Evolutionary conservation across 2,888 invertebrate species (phyloP).

Genomic region (Acleris laterana): DNA sequence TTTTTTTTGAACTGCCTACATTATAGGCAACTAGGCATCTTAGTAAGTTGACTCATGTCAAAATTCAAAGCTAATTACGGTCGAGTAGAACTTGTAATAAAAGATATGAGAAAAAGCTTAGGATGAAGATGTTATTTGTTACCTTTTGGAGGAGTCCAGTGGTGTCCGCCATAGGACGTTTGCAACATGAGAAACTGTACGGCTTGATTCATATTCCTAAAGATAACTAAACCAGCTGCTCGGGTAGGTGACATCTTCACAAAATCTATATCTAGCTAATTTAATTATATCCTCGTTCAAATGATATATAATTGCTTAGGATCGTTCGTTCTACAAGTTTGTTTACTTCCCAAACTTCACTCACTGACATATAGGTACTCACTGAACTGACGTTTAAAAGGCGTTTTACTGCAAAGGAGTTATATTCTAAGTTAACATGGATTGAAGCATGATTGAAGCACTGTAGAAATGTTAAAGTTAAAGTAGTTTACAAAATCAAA

Average conservation of each 20-base stretch:
- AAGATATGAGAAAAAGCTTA: not conserved
- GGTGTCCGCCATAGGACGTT: constrained; percentile 93
- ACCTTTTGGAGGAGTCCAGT: constrained; percentile 99
- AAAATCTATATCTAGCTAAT: not conserved
- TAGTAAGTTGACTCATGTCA: no score
- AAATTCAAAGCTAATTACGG: not conserved
- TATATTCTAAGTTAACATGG: not conserved
- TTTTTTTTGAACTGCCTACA: no score
- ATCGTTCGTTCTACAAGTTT: not conserved
- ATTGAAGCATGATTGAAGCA: no score
- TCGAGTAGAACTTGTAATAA: not conserved
- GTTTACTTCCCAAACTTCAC: not conserved
- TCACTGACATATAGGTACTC: no score
- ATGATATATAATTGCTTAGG: no score
- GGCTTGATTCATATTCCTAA: constrained; percentile 85
- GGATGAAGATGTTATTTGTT: constrained; percentile 37
- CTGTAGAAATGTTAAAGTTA: no score
- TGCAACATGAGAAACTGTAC: constrained; percentile 93
- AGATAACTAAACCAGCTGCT: constrained; percentile 95
- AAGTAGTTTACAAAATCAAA: no score
- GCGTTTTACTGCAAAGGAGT: not conserved
- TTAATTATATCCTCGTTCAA: not conserved
- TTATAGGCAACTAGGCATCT: no score
- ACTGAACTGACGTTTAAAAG: constrained; percentile 10
- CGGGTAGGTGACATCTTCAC: constrained; percentile 68